Base-by-base conservation (phyloP, 2,888 invertebrate genomes). In the Epinotia ramella region DNA sequence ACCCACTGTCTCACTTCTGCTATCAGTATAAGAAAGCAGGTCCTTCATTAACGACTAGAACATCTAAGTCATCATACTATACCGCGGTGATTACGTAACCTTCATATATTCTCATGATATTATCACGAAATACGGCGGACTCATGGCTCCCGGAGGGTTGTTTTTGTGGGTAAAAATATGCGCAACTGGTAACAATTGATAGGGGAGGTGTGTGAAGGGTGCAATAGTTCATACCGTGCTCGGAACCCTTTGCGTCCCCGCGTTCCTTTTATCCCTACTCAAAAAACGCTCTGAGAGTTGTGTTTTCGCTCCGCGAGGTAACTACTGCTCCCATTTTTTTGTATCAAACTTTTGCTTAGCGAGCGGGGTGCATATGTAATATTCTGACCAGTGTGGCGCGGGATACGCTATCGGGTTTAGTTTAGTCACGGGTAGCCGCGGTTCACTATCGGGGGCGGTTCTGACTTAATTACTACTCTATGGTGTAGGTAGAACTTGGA, bases 131-230 rank as follows among this genome's bases (percentile, higher is more conserved):
- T 80, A 81, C 80, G 80, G 76, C 80, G 74, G 80, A 82, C 83
- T 81, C 83, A 81, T 81, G 81, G 77, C 79, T 78, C 80, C 79
- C 80, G 80, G 79, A 79, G 83, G 84, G 84, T 85, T 85, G 85
- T 87, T 85, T 86, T 84, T 84, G 86, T 81, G 85, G 85, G 82
- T 87, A 90, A 91, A 92, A 91, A 90, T 92, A 91, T 91, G 91
- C 90, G 90, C 91, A 91, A 91, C 90, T 90, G 88, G 91, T 89
- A 91, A 92, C 92, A 91, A 91, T 91, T 90, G 92, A 89, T 89
- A 88, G 90, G 92, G 88, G 87, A 82, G 83, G 81, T 79, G 80
- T 76, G 83, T 80, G 86, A 86, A 86, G 91, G 90, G 89, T 86
- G 89, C 88, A 85, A 82, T 88, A 89, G 88, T 89, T 89, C 88